phyloP scores from a whole-genome alignment of 2,113 vertebrate species.

The Delphinus delphis region DNA sequence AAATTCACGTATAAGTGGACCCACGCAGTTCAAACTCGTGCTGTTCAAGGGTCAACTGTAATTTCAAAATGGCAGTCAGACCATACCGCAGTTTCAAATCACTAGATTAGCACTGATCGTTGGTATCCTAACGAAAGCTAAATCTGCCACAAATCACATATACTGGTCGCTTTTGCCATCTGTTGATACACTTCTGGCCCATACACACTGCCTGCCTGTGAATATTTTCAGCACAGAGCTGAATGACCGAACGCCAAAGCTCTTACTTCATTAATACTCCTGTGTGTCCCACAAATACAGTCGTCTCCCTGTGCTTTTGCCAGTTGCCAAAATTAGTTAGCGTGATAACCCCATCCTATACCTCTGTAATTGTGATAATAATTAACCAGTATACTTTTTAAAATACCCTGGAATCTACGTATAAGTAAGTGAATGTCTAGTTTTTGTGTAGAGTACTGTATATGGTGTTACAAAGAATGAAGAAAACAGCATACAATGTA shows the following conservation, averaged over 20 bases:
- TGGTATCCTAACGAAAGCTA: not conserved
- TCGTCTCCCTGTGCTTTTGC: not conserved
- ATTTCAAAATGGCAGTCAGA: slow-evolving; percentile 16
- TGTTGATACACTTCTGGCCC: not conserved
- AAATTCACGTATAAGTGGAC: not conserved
- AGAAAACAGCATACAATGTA: not conserved
- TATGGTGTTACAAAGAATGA: not conserved
- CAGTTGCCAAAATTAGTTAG: not conserved
- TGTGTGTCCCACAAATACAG: not conserved
- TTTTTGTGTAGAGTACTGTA: not conserved
- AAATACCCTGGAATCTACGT: not conserved
- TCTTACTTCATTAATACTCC: not conserved
- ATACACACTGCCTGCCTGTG: not conserved
- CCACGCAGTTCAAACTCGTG: not conserved
- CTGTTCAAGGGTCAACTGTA: not conserved
- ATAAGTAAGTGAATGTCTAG: not conserved
- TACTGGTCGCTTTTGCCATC: not conserved
- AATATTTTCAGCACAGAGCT: not conserved
- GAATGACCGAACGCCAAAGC: not conserved
- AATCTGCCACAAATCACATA: not conserved
- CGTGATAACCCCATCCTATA: not conserved
- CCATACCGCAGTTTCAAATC: not conserved
- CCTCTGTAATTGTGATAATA: not conserved
- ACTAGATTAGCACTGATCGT: not conserved
- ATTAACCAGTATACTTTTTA: not conserved